Evolutionary conservation across 1,140 invertebrate genomes (phyloP).

Genomic region (Conus betulinus): DNA sequence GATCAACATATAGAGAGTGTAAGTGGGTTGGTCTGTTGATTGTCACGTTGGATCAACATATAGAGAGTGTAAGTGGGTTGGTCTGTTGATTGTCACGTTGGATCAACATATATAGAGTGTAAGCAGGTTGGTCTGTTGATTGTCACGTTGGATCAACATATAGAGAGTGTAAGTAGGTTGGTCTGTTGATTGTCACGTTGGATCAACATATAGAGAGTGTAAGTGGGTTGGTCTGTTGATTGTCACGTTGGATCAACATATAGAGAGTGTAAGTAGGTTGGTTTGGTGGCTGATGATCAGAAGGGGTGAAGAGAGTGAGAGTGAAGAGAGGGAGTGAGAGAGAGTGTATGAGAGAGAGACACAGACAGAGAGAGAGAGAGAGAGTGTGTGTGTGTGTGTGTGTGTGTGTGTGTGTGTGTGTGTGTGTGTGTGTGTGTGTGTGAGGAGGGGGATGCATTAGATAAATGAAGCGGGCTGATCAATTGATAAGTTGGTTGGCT

Average conservation of each 20-base stretch:
- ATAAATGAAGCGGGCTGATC: too few relatives aligned
- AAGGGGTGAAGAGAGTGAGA: too few relatives aligned
- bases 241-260: constrained; percentile 59
- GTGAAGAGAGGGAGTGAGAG: too few relatives aligned
- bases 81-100: constrained; percentile 36
- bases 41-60: constrained; percentile 59
- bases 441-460: too few relatives aligned
- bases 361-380: too few relatives aligned
- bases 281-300: too few relatives aligned
- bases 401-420: too few relatives aligned
- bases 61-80: constrained; percentile 60
- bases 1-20: constrained; percentile 67
- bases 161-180: constrained; percentile 60
- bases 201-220: constrained; percentile 67
- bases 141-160: constrained; percentile 59
- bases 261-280: constrained; percentile 60
- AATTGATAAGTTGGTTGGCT: too few relatives aligned
- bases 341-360: too few relatives aligned
- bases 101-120: constrained; percentile 66
- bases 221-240: constrained; percentile 29
- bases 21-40: constrained; percentile 29
- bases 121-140: constrained; percentile 28
- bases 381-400: background rate
- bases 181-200: constrained; percentile 36
- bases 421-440: too few relatives aligned